These are phyloP conservation scores for Archegozetes longisetosus DNA, from an alignment of 1,140 invertebrate genomes.

Conservation along the genomic window DNA sequence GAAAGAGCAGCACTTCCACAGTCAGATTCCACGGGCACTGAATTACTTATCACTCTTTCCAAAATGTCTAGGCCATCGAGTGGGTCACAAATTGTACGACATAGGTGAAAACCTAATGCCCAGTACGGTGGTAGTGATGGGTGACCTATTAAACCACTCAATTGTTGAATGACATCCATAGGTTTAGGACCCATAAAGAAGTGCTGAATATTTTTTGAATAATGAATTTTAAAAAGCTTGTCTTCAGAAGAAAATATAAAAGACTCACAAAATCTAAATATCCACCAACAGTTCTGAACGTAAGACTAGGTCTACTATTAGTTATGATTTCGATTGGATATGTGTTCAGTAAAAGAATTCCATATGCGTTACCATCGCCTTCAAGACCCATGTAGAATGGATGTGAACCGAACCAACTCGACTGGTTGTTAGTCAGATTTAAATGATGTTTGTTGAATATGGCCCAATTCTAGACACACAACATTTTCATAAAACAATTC, in stretches of 20 bases:
- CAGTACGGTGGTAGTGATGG: constrained; percentile 34
- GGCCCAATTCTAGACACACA: not conserved
- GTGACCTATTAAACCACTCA: constrained; percentile 26
- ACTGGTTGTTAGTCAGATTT: not conserved
- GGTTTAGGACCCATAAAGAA: constrained; percentile 55
- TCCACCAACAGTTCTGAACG: constrained; percentile 55
- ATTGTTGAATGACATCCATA: constrained; percentile 34
- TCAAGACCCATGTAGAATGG: constrained; percentile 21
- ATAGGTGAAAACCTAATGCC: constrained; percentile 34
- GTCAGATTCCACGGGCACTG: constrained; percentile 6
- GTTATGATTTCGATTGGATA: constrained; percentile 67
- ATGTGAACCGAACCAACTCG: constrained; percentile 16
- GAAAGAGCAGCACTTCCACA: constrained; percentile 1
- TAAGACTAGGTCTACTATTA: constrained; percentile 55
- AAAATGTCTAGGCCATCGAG: not conserved
- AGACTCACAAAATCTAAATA: constrained; percentile 47
- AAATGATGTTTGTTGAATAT: constrained; percentile 4
- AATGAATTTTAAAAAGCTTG: not conserved
- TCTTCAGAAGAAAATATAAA: not conserved
- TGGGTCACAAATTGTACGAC: constrained; percentile 45
- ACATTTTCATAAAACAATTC: not conserved
- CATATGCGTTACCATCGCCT: constrained; percentile 39
- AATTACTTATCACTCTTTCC: not conserved
- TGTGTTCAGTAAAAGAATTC: constrained; percentile 56
- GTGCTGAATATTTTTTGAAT: constrained; percentile 9